Base-by-base conservation (phyloP, 2,888 invertebrate species). In the Eupithecia exiguata region DNA sequence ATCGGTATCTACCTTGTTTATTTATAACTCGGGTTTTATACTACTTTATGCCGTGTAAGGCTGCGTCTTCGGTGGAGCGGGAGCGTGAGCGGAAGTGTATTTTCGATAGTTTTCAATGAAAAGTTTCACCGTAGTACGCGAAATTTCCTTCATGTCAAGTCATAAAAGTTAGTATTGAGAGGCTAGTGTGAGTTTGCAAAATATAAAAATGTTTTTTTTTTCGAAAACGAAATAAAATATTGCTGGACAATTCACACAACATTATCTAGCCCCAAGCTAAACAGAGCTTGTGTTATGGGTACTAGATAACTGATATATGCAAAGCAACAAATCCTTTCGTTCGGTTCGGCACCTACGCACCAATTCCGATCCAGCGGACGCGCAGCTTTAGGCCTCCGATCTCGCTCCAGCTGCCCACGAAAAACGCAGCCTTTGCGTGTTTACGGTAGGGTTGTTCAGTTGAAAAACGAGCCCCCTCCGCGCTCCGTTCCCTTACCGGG, bases 401-500 rank as follows among this genome's bases (percentile, higher is more conserved):
- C 53, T 53, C 25, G 58, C 58, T 12, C 10, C 25, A 2, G 12
- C 58, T 58, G 4, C 2, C 38, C 10, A 53, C 21, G 4, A 53
- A 21, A 25, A 58, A 12, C 58, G 12, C 25, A 25, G 21, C 25
- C 58, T 58, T 58, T 61, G 53, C 67, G 68, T 76, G 70, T 71
- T 74, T 72, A 74, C 69, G 72, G 70, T 66, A 68, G 69, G 72
- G 74, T 66, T 65, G n/a, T 69, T 43, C 25, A 49, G 46, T 53
- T 74, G 77, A 77, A 73, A 74, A 74, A 74, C 72, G 46, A 53
- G 49, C 10, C 38, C 61, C 62, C 61, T 68, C 46, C 49, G 35
- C 61, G 53, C 61, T 68, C 46, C 49, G 35, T 70, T 70, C 74
- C 35, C 49, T 69, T 58, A 53, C 65, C 68, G 61, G 61, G 46